phyloP scores from a whole-genome alignment of 30 jellyfish, hydroid and myxozoan genomes.

The Aurelia aurita region DNA sequence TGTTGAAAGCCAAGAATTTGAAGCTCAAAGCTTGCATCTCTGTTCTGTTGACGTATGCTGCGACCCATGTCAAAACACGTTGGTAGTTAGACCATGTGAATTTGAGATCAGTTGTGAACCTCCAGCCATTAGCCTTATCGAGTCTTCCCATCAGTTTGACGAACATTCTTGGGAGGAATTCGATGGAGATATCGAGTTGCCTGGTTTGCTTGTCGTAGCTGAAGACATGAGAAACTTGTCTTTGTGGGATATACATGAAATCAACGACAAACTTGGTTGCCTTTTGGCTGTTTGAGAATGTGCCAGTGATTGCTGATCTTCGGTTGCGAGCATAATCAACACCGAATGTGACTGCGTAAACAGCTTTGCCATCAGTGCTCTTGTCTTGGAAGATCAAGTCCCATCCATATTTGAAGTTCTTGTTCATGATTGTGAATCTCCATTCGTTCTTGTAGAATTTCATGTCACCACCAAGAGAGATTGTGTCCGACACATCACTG shows the following conservation, averaged over 20 bases:
- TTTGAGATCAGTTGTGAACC: conserved; percentile 79
- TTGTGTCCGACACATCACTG: conserved; percentile 42
- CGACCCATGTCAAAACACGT: conserved; percentile 73
- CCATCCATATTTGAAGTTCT: conserved; percentile 95
- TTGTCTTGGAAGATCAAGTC: conserved; percentile 67
- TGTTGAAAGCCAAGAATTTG: conserved; percentile 50
- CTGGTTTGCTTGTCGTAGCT: conserved; percentile 75
- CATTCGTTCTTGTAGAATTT: conserved; percentile 68
- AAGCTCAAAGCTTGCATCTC: conserved; percentile 63
- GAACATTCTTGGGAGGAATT: conserved; percentile 95
- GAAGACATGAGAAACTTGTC: conserved; percentile 75
- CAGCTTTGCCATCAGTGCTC: conserved; percentile 63
- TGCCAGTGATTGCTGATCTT: conserved; percentile 66
- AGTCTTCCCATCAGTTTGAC: conserved; percentile 79
- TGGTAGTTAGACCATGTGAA: conserved; percentile 82
- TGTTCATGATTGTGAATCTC: conserved; percentile 56
- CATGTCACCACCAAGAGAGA: conserved; percentile 43
- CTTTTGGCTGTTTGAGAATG: conserved; percentile 72
- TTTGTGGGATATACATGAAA: conserved; percentile 81
- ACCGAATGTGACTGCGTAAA: conserved; percentile 76
- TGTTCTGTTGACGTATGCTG: conserved; percentile 52
- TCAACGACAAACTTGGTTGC: conserved; percentile 59
- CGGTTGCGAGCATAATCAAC: conserved; percentile 80
- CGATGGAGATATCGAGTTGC: conserved; percentile 77
- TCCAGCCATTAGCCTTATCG: conserved; percentile 83